Conservation (phyloP, 2,888 invertebrate genomes). For the Lamellibrachia columna region DNA sequence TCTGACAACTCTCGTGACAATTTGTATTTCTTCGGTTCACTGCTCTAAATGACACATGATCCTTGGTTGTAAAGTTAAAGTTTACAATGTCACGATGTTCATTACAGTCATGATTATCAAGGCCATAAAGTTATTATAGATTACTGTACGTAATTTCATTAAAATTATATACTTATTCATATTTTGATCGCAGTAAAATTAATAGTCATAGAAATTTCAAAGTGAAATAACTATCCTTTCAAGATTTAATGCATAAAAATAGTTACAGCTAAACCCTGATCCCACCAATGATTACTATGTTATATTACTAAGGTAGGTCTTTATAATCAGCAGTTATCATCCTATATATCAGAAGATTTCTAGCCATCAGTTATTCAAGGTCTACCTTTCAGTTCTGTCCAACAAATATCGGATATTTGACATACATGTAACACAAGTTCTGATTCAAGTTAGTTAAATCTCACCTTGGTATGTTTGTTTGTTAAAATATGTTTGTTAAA, state of each 20-base stretch:
- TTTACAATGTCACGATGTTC: too few species aligned
- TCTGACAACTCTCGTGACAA: slow-evolving; percentile 68
- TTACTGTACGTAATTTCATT: too few species aligned
- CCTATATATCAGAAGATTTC: background rate
- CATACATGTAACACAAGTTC: background rate
- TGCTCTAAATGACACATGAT: slow-evolving; percentile 47
- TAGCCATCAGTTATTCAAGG: background rate
- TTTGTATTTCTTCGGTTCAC: slow-evolving; percentile 59
- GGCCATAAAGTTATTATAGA: too few species aligned
- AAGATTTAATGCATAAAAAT: background rate
- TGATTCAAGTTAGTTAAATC: background rate
- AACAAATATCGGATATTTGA: background rate
- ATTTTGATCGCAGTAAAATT: too few species aligned
- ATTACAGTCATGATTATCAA: too few species aligned
- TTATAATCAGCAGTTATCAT: background rate
- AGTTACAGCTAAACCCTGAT: background rate
- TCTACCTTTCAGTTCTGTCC: background rate
- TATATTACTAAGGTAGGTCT: background rate
- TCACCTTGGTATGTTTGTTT: background rate
- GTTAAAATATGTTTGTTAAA: background rate
- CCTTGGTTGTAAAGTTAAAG: too few species aligned
- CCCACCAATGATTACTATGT: background rate
- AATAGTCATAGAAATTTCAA: too few species aligned
- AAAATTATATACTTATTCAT: too few species aligned
- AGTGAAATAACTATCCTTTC: too few species aligned